Evolutionary conservation across 2,888 invertebrate genomes (phyloP), one percentile per base, ranked within the genome.

Genomic region (Lydus trimaculatus): DNA sequence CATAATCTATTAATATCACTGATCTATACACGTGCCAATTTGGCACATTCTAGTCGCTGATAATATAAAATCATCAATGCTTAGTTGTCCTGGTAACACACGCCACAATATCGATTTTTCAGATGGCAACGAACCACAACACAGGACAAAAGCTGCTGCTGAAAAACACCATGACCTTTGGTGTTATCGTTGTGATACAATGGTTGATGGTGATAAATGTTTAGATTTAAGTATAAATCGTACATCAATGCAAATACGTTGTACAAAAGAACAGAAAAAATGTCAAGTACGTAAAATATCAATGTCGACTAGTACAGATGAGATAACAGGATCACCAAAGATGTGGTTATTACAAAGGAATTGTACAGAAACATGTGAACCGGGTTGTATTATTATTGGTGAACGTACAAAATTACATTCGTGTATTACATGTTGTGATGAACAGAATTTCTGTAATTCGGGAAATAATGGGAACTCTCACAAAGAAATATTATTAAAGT

Each of bases 361-460:
- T 82, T 96, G 96, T 82, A 90, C 93, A 0, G 91, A 91, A 77
- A 91, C 91, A 79, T 96, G 96, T 84, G 94, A 95, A 76, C 91
- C 94, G 0, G 95, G 95, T 13, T 96, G 95, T 85, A 95, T 96
- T 79, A 90, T 95, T 62, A 95, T 96, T 74, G 96, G 96, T 0
- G 96, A 96, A 82, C 87, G 96, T 61, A 95, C 95, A 6, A 96
- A 96, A 81, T 86, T 96, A 0, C 94, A 94, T 84, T 94, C 95
- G 15, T 96, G 96, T 84, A 95, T 94, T 0, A 91, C 93, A 0
- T 96, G 96, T 81, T 96, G 96, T 83, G 91, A 91, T 83, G 91
- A 91, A 73, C 89, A 89, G 11, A 90, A 92, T 5, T 88, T 92
- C 7, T 96, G 96, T 85, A 96, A 96, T 84, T 88, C 89, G 48